Evolutionary conservation across 2,888 invertebrate genomes (phyloP), one percentile per base, ranked within the genome.

Genomic region (Tenthredo scrophulariae): DNA sequence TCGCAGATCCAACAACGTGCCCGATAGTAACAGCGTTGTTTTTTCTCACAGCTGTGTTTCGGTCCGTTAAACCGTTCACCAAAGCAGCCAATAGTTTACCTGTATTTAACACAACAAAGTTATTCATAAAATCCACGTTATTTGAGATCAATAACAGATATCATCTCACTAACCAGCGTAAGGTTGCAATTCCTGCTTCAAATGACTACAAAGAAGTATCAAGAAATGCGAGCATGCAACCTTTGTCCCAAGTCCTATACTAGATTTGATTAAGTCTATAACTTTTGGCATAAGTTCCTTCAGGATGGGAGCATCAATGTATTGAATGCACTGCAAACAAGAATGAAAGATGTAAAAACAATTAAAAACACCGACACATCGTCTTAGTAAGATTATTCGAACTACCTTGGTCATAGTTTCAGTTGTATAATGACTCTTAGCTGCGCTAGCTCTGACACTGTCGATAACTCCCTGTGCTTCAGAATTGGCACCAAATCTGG

Each of bases 1-100:
- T 98, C 54, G 98, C 98, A 86, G 95, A 95, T 22, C 96, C 96
- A 10, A 97, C 96, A 6, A 98, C 94, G 91, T 98, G 97, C 0
- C 98, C 98, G 86, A 98, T 95, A 26, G 98, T 96, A 84, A 95
- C 95, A 0, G 98, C 97, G 92, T 97, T 97, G 87, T 97, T 96
- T 93, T 97, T 98, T 89, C 98, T 95, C 0, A 98, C 96, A 0
- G 97, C 96, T 0, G 96, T 94, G 91, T 98, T 98, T 86, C 98
- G 95, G 93, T 99, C 98, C 75, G 96, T 96, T 26, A 98, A 94
- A 0, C 98, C 98, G 88, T 96, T 96, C 62, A 98, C 94, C 84
- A 98, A 93, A 13, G 95, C 95, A 33, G 95, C 94, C 88, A 96
- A 92, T 74, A 96, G 91, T 93, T 96, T 96, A 65, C 95, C 95